Conservation (phyloP, 2,888 invertebrate species). For the Heliconius cydno region DNA sequence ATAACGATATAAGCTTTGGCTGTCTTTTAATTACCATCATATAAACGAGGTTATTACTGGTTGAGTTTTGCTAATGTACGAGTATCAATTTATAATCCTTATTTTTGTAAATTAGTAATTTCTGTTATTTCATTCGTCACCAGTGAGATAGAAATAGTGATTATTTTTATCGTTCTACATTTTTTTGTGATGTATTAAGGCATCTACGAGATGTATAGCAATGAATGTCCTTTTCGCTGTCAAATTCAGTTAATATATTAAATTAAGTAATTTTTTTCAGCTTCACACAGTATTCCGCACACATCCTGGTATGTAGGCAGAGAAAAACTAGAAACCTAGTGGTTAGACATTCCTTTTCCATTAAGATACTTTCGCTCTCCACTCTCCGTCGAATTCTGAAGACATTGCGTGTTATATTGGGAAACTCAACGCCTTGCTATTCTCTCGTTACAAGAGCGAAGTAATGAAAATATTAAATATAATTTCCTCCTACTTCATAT, state of each 20-base stretch:
- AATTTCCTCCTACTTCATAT: background rate
- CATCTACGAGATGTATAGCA: background rate
- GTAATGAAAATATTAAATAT: background rate
- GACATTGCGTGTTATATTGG: too few relatives aligned
- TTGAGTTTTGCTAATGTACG: background rate
- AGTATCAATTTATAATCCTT: background rate
- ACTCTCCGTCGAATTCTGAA: too few relatives aligned
- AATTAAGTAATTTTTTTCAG: too few relatives aligned
- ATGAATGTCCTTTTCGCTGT: background rate
- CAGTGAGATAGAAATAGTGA: background rate
- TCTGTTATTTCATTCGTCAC: background rate
- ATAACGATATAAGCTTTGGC: constrained; percentile 34
- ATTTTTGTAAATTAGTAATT: background rate
- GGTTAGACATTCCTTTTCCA: too few relatives aligned
- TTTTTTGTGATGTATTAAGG: too few relatives aligned
- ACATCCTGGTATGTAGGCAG: too few relatives aligned
- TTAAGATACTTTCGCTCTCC: too few relatives aligned
- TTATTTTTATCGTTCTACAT: background rate
- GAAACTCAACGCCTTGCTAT: too few relatives aligned
- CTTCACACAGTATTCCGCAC: too few relatives aligned
- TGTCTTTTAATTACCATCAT: constrained; percentile 30
- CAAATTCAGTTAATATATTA: background rate
- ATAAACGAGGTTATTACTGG: constrained; percentile 26
- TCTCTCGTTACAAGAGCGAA: background rate
- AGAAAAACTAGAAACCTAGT: too few relatives aligned